Evolutionary conservation across 2,797 vertebrate species (phyloP).

Genomic region (Pampus argenteus): DNA sequence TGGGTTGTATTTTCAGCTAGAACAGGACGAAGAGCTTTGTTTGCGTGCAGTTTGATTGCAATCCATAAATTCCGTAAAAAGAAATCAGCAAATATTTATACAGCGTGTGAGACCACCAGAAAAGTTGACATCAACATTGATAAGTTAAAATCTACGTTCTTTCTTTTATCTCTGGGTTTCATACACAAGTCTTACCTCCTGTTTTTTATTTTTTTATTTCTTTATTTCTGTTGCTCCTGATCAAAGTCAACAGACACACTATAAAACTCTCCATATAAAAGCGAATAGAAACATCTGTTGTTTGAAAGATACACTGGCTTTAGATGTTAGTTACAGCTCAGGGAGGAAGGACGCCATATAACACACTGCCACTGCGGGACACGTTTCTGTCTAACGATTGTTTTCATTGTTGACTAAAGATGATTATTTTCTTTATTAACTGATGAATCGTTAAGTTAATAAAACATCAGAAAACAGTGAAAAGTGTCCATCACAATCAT

Average conservation of each 20-base stretch:
- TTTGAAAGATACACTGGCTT: constrained; percentile 3
- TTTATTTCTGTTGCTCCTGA: neutral
- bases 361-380: neutral
- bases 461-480: too few species aligned
- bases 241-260: constrained; percentile 9
- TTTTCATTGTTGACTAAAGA: neutral
- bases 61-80: constrained; percentile 11
- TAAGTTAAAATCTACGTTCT: too few species aligned
- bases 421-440: too few species aligned
- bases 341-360: neutral
- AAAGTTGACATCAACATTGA: neutral
- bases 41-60: neutral
- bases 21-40: neutral
- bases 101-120: neutral
- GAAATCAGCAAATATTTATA: neutral
- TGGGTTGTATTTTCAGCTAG: neutral
- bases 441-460: too few species aligned
- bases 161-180: neutral
- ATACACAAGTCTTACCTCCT: neutral
- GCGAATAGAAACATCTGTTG: neutral
- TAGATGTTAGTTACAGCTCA: constrained; percentile 4
- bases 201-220: too few species aligned
- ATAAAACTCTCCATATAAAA: neutral
- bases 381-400: neutral
- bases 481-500: too few species aligned